A percentile compares a stretch with the other conserved stretches of the same genome.
These are phyloP conservation scores for Odontamblyopus rebecca DNA, from an alignment of 2,797 vertebrate species.

Conservation along the genomic window DNA sequence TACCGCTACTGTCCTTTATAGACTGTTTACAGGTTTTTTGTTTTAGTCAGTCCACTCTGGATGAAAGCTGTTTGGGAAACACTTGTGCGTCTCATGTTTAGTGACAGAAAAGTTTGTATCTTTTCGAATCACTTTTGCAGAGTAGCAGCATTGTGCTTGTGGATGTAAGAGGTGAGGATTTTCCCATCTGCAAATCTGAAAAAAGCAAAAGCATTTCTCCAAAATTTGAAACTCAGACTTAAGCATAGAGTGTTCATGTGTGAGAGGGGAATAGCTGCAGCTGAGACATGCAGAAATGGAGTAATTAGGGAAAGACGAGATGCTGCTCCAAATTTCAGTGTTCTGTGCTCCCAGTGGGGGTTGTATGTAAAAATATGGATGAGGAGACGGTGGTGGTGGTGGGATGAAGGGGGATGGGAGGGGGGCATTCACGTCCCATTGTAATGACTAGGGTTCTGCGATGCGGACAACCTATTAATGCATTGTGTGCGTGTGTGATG, in stretches of 20 bases:
- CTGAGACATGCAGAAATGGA: too few relatives aligned
- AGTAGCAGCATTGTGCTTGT: slow-evolving; percentile 14
- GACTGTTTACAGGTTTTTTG: too few relatives aligned
- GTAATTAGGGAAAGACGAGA: background rate
- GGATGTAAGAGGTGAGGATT: slow-evolving; percentile 5
- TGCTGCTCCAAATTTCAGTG: background rate
- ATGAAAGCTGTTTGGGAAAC: too few relatives aligned
- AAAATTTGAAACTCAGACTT: slow-evolving; percentile 1
- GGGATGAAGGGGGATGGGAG: too few relatives aligned
- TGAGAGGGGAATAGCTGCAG: background rate
- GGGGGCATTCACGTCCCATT: too few relatives aligned
- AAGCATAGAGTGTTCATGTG: background rate
- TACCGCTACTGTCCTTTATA: too few relatives aligned
- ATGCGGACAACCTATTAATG: too few relatives aligned
- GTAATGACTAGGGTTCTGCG: too few relatives aligned
- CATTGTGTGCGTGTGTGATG: too few relatives aligned
- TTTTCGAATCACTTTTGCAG: background rate
- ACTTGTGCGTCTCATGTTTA: too few relatives aligned
- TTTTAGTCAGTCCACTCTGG: too few relatives aligned
- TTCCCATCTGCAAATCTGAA: background rate
- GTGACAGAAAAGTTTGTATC: background rate
- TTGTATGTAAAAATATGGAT: background rate
- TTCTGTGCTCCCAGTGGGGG: background rate
- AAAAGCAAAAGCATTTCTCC: background rate
- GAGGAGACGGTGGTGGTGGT: background rate